These are phyloP conservation scores for Azorinus chamasolen DNA, from an alignment of 2,888 invertebrate species.

Conservation along the genomic window DNA sequence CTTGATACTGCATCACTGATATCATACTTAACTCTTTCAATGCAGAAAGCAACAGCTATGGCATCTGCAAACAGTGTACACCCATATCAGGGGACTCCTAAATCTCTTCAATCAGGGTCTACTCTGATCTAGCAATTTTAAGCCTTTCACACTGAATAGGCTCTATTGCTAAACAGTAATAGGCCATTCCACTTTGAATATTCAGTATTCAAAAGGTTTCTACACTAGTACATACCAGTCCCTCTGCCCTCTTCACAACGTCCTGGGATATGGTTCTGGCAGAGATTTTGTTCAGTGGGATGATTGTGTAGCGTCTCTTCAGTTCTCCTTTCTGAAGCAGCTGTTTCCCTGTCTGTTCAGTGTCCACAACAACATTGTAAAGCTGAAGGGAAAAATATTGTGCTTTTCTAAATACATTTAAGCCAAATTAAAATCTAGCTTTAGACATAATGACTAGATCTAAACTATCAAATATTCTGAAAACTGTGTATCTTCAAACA, in stretches of 20 bases:
- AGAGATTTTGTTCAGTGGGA: conserved; percentile 96
- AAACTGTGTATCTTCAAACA: not conserved
- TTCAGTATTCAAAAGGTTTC: too few species aligned
- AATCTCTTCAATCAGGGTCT: too few species aligned
- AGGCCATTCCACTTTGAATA: too few species aligned
- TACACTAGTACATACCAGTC: conserved; percentile 80
- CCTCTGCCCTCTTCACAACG: conserved; percentile 89
- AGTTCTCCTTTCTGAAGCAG: conserved; percentile 94
- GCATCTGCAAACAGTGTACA: too few species aligned
- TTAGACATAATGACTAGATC: not conserved
- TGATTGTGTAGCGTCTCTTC: conserved; percentile 93
- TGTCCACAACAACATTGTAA: conserved; percentile 96
- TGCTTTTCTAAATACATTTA: not conserved
- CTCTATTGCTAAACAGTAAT: too few species aligned
- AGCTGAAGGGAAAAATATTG: conserved; percentile 88
- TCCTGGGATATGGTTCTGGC: conserved; percentile 89
- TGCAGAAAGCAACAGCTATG: too few species aligned
- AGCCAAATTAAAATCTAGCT: not conserved
- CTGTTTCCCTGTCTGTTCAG: conserved; percentile 93
- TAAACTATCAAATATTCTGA: not conserved
- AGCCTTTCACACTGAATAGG: too few species aligned
- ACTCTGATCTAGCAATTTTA: too few species aligned
- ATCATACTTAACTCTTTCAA: too few species aligned
- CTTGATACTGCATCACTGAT: too few species aligned
- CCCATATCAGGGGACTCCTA: too few species aligned